phyloP scores from a whole-genome alignment of 2,113 vertebrate genomes.

The Passerina amoena region DNA sequence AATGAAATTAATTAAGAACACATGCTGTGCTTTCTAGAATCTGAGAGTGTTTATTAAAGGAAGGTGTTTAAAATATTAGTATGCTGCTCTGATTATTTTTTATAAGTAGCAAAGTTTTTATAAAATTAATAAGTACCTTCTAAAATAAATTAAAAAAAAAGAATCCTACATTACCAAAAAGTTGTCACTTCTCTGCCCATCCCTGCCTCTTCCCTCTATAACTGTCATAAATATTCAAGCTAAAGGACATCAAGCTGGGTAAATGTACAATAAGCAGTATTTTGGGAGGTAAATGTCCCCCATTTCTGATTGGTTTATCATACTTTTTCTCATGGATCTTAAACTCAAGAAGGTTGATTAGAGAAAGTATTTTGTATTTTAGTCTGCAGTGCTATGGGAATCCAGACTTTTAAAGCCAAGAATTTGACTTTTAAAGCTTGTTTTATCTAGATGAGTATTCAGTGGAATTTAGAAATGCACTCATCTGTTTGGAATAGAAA shows the following conservation, averaged over 20 bases:
- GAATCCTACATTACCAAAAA: background rate
- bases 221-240: background rate
- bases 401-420: background rate
- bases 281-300: background rate
- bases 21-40: background rate
- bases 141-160: background rate
- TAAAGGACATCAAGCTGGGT: background rate
- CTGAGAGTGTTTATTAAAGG: background rate
- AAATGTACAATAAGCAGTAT: background rate
- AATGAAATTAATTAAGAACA: background rate
- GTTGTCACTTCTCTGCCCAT: background rate
- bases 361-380: background rate
- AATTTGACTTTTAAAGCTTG: background rate
- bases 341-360: background rate
- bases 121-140: background rate
- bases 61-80: background rate
- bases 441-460: background rate
- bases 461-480: background rate
- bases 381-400: background rate
- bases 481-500: background rate
- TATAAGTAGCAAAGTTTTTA: background rate
- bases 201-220: background rate
- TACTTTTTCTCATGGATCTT: background rate
- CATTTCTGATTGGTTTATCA: background rate
- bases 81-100: background rate